Evolutionary conservation across 2,888 invertebrate genomes (phyloP), one percentile per base, ranked within the genome.

Genomic region (Silvanus unidentatus): DNA sequence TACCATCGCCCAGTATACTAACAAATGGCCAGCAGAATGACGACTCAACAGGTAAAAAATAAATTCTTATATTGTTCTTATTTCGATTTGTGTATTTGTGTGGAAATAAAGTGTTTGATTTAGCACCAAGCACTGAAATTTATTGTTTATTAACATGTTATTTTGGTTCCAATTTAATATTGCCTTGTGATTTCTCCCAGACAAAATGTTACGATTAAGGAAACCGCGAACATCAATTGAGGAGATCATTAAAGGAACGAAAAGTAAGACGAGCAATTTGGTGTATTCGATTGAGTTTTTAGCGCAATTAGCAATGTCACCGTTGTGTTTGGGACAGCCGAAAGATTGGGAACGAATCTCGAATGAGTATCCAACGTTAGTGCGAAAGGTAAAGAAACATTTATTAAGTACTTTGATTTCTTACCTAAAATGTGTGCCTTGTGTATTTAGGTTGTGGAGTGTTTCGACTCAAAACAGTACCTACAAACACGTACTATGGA

Each of bases 221-320:
- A 65, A 68, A 52, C 71, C 71, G 40, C 64, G 63, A 44, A 49
- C 63, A 34, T 60, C 67, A 0, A 53, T 65, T 22, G 70, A 69
- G 52, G 69, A 70, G 32, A 62, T 69, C 38, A 47, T 68, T 41
- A 63, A 63, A 52, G 63, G 64, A 42, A 13, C 42, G 12, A 66
- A 64, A n/a, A 34, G 49, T 29, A 43, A 43, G 35, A 37, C 14
- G 13, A 40, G 43, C 16, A 44, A 44, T 36, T 46, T 59, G 41
- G 50, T 48, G 12, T 73, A 73, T 57, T 62, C 70, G 16, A 69
- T 71, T 44, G 77, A 77, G 61, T 72, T 72, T 62, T 62, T 79
- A 54, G 72, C 78, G 49, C 70, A 73, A 41, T 72, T 78, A 62
- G 75, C 78, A 42, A 72, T 73, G 65, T 77, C 77, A 41, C 77